phyloP scores from a whole-genome alignment of 2,797 vertebrate genomes.

The Syngnathus acus region DNA sequence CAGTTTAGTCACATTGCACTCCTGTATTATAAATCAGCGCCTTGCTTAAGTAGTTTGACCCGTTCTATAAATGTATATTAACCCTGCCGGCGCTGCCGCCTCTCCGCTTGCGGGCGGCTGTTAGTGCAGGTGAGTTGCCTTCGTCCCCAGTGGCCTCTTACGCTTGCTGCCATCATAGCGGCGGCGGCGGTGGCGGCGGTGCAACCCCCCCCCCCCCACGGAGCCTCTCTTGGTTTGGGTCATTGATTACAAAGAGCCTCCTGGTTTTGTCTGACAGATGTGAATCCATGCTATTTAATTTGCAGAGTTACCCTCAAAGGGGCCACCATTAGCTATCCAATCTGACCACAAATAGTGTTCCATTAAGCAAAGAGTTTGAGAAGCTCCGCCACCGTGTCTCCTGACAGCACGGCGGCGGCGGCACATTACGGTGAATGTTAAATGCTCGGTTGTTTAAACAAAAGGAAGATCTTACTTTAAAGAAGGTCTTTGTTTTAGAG shows the following conservation, averaged over 20 bases:
- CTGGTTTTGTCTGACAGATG: slow-evolving; percentile 83
- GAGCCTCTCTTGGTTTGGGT: slow-evolving; percentile 75
- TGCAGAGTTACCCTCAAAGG: slow-evolving; percentile 78
- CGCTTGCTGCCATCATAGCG: slow-evolving; percentile 64
- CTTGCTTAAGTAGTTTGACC: slow-evolving; percentile 78
- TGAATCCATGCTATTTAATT: slow-evolving; percentile 81
- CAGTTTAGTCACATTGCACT: slow-evolving; percentile 83
- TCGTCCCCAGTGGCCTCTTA: slow-evolving; percentile 70
- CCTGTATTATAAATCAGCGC: slow-evolving; percentile 82
- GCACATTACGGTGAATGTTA: slow-evolving; percentile 67
- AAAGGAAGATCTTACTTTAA: slow-evolving; percentile 71
- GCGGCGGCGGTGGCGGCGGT: slow-evolving; percentile 17
- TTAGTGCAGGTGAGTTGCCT: slow-evolving; percentile 73
- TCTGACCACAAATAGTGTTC: slow-evolving; percentile 78
- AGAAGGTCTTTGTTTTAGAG: slow-evolving; percentile 67
- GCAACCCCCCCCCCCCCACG: slow-evolving; percentile 18
- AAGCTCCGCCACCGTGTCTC: slow-evolving; percentile 57
- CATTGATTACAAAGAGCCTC: slow-evolving; percentile 82
- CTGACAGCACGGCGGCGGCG: slow-evolving; percentile 52
- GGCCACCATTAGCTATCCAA: slow-evolving; percentile 77
- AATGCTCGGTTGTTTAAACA: slow-evolving; percentile 71
- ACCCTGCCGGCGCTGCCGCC: slow-evolving; percentile 54
- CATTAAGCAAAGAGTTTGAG: slow-evolving; percentile 70
- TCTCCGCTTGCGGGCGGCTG: slow-evolving; percentile 46
- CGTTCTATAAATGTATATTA: slow-evolving; percentile 78